Base-by-base conservation (phyloP, 2,113 vertebrate species). In the Emydura subglobosa region DNA sequence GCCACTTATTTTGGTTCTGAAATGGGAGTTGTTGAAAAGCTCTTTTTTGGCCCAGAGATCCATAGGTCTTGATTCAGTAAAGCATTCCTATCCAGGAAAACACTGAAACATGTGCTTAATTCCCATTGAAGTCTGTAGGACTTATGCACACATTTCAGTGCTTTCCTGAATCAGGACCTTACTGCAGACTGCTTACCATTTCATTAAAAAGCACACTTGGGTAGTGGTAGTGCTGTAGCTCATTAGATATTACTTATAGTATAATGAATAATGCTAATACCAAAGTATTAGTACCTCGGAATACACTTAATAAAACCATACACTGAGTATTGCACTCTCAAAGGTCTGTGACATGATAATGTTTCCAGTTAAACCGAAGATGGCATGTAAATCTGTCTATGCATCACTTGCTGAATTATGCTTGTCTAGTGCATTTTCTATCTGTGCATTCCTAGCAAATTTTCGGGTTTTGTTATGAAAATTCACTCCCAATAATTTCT, bases 381-480 rank as follows among this genome's bases (percentile, higher is more conserved):
- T 79, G 39, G 31, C 68, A 55, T 5, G 13, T 54, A 61, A 88
- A 83, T 86, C 27, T 78, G 49, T 59, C 42, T 44, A 17, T 1
- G 0, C 9, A 74, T n/a, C 34, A 74, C 81, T n/a, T 49, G 53
- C 82, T 51, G 78, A 82, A 42, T 68, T 65, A 55, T 91, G 39
- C 27, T n/a, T 87, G 80, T 74, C 39, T 9, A 51, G 17, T 57
- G n/a, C 24, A 7, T 51, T 81, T 74, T 92, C 44, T 34, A 6
- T 47, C 65, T 61, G 44, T 72, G 27, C 14, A 2, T 85, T 89
- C 65, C 17, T 72, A 72, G n/a, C 16, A 72, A 39, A 72, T 16
- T 92, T 96, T 95, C 85, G 78, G 49, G 84, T 91, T 55, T 87
- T 55, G 55, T 76, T 91, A 82, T 7, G 29, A 86, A 94, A 55